These are phyloP conservation scores for Hyposmocoma kahamanoa DNA, from an alignment of 1,140 invertebrate species.

Conservation along the genomic window DNA sequence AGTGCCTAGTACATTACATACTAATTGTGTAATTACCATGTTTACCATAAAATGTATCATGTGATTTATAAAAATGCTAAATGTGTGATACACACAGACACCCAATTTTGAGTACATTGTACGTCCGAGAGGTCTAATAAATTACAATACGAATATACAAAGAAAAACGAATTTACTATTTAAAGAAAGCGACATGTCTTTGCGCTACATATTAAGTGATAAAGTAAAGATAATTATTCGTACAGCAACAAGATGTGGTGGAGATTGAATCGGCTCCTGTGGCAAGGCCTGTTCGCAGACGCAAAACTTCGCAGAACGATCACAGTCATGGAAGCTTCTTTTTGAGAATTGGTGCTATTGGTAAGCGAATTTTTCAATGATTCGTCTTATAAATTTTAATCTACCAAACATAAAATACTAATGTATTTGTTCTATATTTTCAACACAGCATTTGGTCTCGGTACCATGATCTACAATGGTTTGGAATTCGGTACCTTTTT, in stretches of 20 bases:
- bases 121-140: too few relatives aligned
- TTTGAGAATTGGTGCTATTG: constrained; percentile 94
- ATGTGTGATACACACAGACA: too few relatives aligned
- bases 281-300: constrained; percentile 80
- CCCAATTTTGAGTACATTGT: too few relatives aligned
- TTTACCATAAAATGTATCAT: too few relatives aligned
- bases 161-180: too few relatives aligned
- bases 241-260: constrained; percentile 68
- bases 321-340: constrained; percentile 97
- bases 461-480: constrained; percentile 98
- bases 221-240: constrained; percentile 16
- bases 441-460: constrained; percentile 95
- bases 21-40: too few relatives aligned
- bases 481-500: constrained; percentile 96
- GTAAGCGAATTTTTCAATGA: constrained; percentile 73
- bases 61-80: too few relatives aligned
- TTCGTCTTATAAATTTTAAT: too few relatives aligned
- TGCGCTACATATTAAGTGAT: too few relatives aligned
- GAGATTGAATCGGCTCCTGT: constrained; percentile 83
- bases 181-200: too few relatives aligned
- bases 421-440: constrained; percentile 21
- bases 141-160: too few relatives aligned
- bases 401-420: constrained; percentile 7
- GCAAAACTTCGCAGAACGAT: constrained; percentile 94
- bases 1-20: too few relatives aligned